Evolutionary conservation across 1,140 invertebrate species (phyloP), one percentile per base, ranked within the genome.

Genomic region (Ceratitis capitata): DNA sequence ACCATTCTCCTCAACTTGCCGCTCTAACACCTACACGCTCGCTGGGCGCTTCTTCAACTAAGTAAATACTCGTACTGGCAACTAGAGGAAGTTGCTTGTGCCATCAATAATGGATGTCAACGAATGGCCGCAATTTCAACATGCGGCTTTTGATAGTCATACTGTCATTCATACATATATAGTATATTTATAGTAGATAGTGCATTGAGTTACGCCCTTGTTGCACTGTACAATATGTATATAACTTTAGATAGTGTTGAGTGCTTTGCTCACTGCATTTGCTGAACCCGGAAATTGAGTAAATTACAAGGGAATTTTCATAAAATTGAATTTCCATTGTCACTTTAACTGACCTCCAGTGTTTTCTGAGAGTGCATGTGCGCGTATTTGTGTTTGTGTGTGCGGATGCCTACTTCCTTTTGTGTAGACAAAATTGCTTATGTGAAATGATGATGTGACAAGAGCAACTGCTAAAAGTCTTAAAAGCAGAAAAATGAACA

Each of bases 311-410:
- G 64, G 39, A 69, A 42, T 32, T 10, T 69, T 69, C 35, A 39
- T 42, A 42, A 69, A 69, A 69, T 69, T 69, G 35, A 69, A 69
- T 69, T 69, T 69, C 32, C 64, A 69, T 69, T 69, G 64, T 42
- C 64, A 39, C 64, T 69, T 69, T 69, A 35, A 19, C 16, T 42
- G 35, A 69, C 64, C 64, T 69, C 35, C 35, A 42, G 39, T 69
- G 35, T 12, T n/a, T 69, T 16, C 3, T 69, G 29, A 7, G 29
- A 0, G 12, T n/a, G n/a, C n/a, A n/a, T n/a, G n/a, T n/a, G n/a
- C n/a, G n/a, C 51, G n/a, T n/a, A n/a, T n/a, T n/a, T n/a, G n/a
- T n/a, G n/a, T n/a, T n/a, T 14, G 12, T 69, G 64, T 69, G 29
- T 39, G 29, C 10, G 51, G 14, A 1, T 42, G 35, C 19, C 3